These are phyloP conservation scores for Pristiophorus japonicus DNA, from an alignment of 2,113 vertebrate genomes.

Conservation along the genomic window DNA sequence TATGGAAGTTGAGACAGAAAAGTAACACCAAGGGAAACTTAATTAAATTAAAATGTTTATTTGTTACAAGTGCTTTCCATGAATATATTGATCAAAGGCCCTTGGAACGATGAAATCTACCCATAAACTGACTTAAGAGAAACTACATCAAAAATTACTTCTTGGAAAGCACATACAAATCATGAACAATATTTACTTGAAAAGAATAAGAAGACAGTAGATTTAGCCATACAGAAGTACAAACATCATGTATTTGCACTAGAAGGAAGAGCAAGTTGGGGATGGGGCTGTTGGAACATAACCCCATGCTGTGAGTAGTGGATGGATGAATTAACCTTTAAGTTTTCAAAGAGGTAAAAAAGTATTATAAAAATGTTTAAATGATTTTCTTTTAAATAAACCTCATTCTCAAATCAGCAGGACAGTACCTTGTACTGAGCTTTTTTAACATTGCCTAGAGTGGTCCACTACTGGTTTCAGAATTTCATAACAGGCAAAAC, in stretches of 20 bases:
- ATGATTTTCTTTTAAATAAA: neutral
- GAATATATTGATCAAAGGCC: neutral
- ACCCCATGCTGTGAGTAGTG: neutral
- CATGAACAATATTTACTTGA: neutral
- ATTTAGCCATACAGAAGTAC: neutral
- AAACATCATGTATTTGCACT: neutral
- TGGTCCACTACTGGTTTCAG: neutral
- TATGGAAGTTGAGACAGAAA: neutral
- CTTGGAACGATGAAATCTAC: neutral
- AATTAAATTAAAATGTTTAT: neutral
- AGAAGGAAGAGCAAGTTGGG: neutral
- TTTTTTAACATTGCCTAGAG: neutral
- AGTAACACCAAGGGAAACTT: neutral
- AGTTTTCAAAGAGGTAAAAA: neutral
- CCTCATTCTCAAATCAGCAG: constrained; percentile 7
- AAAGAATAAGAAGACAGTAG: neutral
- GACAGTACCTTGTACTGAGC: neutral
- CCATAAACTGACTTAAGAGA: neutral
- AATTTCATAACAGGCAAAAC: neutral
- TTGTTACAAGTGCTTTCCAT: neutral
- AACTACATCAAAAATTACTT: neutral
- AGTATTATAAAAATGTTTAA: neutral
- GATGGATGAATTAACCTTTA: neutral
- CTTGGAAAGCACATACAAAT: neutral
- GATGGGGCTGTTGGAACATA: neutral